These are phyloP conservation scores for Ectobius pallidus DNA, from an alignment of 2,888 invertebrate species.

Conservation along the genomic window DNA sequence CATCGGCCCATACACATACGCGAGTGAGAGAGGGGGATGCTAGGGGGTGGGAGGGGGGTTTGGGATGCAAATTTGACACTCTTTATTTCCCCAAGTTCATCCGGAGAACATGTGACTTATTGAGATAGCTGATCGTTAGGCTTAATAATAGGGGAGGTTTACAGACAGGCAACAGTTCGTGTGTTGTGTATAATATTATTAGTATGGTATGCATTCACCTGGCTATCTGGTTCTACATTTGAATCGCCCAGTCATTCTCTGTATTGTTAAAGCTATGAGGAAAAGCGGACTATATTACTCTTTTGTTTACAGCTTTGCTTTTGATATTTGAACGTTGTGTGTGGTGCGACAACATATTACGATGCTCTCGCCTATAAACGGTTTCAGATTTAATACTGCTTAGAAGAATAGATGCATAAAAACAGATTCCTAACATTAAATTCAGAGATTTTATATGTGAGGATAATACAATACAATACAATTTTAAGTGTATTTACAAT, in stretches of 20 bases:
- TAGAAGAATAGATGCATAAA: too few relatives aligned
- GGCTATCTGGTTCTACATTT: slow-evolving; percentile 16
- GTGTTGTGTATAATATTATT: slow-evolving; percentile 26
- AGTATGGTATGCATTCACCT: slow-evolving; percentile 25
- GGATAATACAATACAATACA: too few relatives aligned
- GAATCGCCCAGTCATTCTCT: slow-evolving; percentile 7
- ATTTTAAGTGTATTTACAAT: too few relatives aligned
- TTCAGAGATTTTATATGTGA: too few relatives aligned
- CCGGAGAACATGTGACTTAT: slow-evolving; percentile 41
- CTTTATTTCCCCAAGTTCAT: slow-evolving; percentile 41
- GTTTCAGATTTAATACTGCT: too few relatives aligned
- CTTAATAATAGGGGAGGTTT: slow-evolving; percentile 21
- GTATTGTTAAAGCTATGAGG: not conserved
- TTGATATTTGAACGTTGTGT: too few relatives aligned
- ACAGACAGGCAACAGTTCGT: not conserved
- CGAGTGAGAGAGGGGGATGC: not conserved
- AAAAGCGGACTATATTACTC: not conserved
- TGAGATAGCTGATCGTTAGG: slow-evolving; percentile 39
- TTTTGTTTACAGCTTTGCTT: too few relatives aligned
- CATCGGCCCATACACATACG: slow-evolving; percentile 33
- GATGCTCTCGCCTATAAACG: too few relatives aligned
- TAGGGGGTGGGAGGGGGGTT: too few relatives aligned
- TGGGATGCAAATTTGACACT: slow-evolving; percentile 33
- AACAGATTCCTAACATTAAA: too few relatives aligned
- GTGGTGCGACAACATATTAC: too few relatives aligned